Conservation (phyloP, 2,888 invertebrate species). For the Rotaria sp. region DNA sequence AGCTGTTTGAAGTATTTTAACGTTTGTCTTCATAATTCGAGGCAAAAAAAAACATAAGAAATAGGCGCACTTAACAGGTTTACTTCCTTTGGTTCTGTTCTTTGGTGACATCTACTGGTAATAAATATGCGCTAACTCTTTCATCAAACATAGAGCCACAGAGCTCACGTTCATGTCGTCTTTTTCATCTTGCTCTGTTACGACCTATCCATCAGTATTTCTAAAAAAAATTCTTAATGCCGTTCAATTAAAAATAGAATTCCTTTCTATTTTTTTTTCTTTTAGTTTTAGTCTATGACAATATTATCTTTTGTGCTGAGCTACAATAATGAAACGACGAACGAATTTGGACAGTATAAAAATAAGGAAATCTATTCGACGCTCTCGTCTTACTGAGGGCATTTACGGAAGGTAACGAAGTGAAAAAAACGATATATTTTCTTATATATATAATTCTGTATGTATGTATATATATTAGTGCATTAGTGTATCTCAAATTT, state of each 20-base stretch:
- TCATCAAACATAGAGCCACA: background rate
- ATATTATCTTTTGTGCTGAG: background rate
- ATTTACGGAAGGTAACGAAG: constrained; percentile 2
- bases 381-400: constrained; percentile 16
- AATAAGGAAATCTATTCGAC: constrained; percentile 21
- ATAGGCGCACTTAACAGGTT: background rate
- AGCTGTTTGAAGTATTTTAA: too few species aligned
- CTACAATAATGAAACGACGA: constrained; percentile 13
- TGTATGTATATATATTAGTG: constrained; percentile 61
- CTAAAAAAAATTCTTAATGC: background rate
- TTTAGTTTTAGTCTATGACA: constrained; percentile 6
- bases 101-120: background rate
- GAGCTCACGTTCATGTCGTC: constrained; percentile 13
- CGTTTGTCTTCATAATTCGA: background rate
- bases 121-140: background rate
- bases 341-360: constrained; percentile 17
- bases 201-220: background rate
- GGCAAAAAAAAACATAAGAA: background rate
- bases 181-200: background rate
- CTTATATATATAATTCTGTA: background rate
- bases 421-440: background rate
- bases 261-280: background rate
- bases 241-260: background rate
- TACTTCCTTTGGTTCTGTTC: background rate
- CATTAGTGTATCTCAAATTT: constrained; percentile 86